Evolutionary conservation across 2,113 vertebrate species (phyloP), one percentile per base, ranked within the genome.

Genomic region (Neoarius graeffei): DNA sequence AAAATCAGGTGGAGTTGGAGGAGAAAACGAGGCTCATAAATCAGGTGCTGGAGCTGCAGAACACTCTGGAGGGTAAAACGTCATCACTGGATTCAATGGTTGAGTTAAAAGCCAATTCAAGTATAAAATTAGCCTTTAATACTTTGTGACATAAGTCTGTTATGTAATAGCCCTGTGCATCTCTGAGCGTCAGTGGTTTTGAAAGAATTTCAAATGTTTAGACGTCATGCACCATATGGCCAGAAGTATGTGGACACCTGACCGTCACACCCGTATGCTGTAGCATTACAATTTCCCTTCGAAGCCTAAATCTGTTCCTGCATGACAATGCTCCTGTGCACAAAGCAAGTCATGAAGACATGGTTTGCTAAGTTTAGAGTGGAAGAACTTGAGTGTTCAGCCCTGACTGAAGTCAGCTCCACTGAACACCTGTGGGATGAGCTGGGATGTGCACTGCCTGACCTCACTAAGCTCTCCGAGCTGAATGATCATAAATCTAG

Each of bases 1-100:
- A 97, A 94, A 97, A 97, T 94, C 97, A 97, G 93, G 96, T 96
- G 93, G 97, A 98, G 94, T 89, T 97, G 94, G 97, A 98, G 92
- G 97, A 98, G 92, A 98, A 98, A 95, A 97, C 96, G 15, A 95
- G 97, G 89, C 97, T 98, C 90, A 98, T 98, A 93, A 98, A 97
- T 90, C 97, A 98, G 90, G 97, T 98, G 90, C 93, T 98, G 95
- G 97, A 98, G 94, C 95, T 98, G 80, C 97, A 98, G 87, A 97
- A 98, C 89, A 98, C 97, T 62, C 96, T 98, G 54, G 97, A 98
- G 95, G 97, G 97, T 97, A 93, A 92, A 93, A 50, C 3, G 30
- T 20, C 19, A 35, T 71, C 9, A 8, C n/a, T 5, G 2, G 19
- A 48, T 27, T 27, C 11, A 76, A 27, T 23, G 19, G 30, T 50